Percentiles rank a stretch among this genome's conserved stretches.
phyloP scores from a whole-genome alignment of 2,888 invertebrate species.

The Hoplodrina blanda region DNA sequence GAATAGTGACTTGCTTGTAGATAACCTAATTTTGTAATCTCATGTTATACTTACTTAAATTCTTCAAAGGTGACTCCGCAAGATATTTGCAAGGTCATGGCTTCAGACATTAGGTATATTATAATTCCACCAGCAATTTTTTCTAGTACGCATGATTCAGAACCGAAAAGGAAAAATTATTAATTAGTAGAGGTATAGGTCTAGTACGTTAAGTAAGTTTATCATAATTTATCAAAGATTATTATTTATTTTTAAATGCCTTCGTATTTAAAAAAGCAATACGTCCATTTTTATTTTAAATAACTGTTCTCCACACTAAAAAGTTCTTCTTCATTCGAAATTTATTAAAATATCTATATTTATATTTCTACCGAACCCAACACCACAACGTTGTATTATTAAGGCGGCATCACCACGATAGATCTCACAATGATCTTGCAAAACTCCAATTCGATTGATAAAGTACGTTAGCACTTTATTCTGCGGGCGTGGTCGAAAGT shows the following conservation, averaged over 20 bases:
- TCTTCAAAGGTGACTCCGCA: constrained; percentile 60
- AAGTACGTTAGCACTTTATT: constrained; percentile 71
- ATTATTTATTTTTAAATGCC: too few relatives aligned
- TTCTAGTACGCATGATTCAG: constrained; percentile 61
- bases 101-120: constrained; percentile 54
- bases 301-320: too few relatives aligned
- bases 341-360: background rate
- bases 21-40: constrained; percentile 51
- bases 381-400: background rate
- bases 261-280: too few relatives aligned
- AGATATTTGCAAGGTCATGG: constrained; percentile 65
- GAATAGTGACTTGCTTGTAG: constrained; percentile 32
- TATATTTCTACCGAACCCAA: background rate
- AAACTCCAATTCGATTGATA: constrained; percentile 69
- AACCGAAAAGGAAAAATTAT: background rate
- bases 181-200: too few relatives aligned
- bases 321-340: too few relatives aligned
- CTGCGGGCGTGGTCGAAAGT: constrained; percentile 67
- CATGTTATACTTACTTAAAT: constrained; percentile 53
- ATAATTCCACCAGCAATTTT: constrained; percentile 46
- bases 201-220: too few relatives aligned
- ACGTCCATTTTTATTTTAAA: too few relatives aligned
- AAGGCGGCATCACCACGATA: constrained; percentile 21
- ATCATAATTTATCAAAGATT: too few relatives aligned
- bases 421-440: constrained; percentile 71